phyloP scores from a whole-genome alignment of 30 jellyfish, hydroid and myxozoan species.

The Turritopsis dohrnii region DNA sequence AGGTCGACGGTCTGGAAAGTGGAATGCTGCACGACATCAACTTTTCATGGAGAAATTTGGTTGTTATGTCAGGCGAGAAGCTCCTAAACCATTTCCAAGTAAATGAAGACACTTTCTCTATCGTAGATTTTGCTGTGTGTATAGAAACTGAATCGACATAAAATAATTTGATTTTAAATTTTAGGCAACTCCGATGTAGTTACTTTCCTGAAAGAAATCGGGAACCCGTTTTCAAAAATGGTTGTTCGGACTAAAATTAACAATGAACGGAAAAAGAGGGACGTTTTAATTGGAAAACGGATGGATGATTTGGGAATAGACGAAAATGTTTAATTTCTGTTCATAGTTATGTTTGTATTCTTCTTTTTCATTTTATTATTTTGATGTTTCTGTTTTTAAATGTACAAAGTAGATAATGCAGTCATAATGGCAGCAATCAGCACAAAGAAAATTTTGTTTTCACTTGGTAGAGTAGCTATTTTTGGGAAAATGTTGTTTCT shows the following conservation, averaged over 20 bases:
- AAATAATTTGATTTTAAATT: background rate
- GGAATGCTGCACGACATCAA: background rate
- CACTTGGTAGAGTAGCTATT: background rate
- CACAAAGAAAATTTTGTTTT: background rate
- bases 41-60: constrained; percentile 7
- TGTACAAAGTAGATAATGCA: background rate
- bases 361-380: background rate
- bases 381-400: background rate
- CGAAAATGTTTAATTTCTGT: background rate
- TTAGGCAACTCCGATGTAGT: background rate
- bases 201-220: background rate
- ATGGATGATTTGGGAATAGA: background rate
- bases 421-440: background rate
- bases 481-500: too few relatives aligned
- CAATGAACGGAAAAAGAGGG: background rate
- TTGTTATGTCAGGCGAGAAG: background rate
- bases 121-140: background rate
- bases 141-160: background rate
- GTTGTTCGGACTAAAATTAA: background rate
- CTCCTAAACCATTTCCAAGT: constrained; percentile 9
- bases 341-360: background rate
- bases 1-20: background rate
- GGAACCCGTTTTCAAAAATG: background rate
- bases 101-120: background rate
- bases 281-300: background rate